Evolutionary conservation across 2,888 invertebrate genomes (phyloP).

Genomic region (Papilio protenor): DNA sequence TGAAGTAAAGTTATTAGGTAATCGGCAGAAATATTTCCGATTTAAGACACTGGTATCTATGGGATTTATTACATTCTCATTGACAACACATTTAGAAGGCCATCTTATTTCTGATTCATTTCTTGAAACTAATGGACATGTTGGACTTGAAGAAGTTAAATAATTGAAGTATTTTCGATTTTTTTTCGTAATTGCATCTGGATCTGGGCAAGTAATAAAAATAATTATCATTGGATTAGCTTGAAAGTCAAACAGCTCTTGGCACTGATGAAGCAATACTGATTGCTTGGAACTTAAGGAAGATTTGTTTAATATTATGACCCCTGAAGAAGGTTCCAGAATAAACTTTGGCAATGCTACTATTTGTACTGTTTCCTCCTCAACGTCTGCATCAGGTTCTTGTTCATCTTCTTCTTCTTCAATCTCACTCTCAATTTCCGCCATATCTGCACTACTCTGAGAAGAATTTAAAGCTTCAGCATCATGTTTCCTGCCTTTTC

Average conservation of each 20-base stretch:
- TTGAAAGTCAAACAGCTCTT: slow-evolving; percentile 63
- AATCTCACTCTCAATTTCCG: slow-evolving; percentile 55
- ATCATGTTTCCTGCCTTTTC: slow-evolving; percentile 50
- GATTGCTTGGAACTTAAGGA: slow-evolving; percentile 60
- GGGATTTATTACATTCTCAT: slow-evolving; percentile 56
- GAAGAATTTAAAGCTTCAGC: slow-evolving; percentile 51
- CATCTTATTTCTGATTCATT: slow-evolving; percentile 59
- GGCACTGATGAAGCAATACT: slow-evolving; percentile 62
- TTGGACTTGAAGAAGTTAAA: slow-evolving; percentile 51
- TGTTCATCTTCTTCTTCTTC: slow-evolving; percentile 58
- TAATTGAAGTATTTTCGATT: slow-evolving; percentile 67
- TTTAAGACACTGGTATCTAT: slow-evolving; percentile 60
- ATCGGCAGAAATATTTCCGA: slow-evolving; percentile 76
- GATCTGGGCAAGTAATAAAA: slow-evolving; percentile 81
- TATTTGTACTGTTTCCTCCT: slow-evolving; percentile 53
- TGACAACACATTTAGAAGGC: slow-evolving; percentile 67
- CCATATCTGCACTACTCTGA: slow-evolving; percentile 55
- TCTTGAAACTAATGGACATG: slow-evolving; percentile 54
- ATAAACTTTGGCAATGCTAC: slow-evolving; percentile 70
- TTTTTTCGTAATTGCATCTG: slow-evolving; percentile 78
- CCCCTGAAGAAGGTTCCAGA: slow-evolving; percentile 62
- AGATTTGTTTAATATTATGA: slow-evolving; percentile 57
- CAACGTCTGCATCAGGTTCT: slow-evolving; percentile 56
- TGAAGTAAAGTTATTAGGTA: slow-evolving; percentile 74
- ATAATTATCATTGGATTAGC: slow-evolving; percentile 81